Percentiles rank a stretch among this genome's conserved stretches.
Evolutionary conservation across 2,113 vertebrate species (phyloP).

Genomic region (Dascyllus trimaculatus): DNA sequence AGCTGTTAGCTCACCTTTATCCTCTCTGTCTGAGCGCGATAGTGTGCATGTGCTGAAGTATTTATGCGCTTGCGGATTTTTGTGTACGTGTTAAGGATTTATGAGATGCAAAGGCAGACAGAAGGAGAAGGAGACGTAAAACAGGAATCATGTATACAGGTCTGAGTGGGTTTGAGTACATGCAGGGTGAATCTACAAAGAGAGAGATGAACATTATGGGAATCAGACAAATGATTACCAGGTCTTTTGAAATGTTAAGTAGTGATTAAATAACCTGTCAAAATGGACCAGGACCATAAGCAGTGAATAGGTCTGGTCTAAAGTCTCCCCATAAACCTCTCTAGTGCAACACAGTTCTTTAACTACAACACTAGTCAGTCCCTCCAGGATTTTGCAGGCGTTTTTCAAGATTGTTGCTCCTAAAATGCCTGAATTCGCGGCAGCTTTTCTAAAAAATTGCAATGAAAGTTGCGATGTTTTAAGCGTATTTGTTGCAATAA

Average conservation of each 20-base stretch:
- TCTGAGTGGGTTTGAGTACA: neutral
- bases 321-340: no score
- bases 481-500: no score
- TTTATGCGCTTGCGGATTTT: slow-evolving; percentile 32
- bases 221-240: neutral
- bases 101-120: slow-evolving; percentile 6
- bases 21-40: slow-evolving; percentile 10
- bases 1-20: slow-evolving; percentile 63
- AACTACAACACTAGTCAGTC: neutral
- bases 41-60: slow-evolving; percentile 12
- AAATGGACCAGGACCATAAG: no score
- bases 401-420: no score
- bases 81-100: slow-evolving; percentile 36
- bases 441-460: no score
- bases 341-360: neutral
- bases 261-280: slow-evolving; percentile 12
- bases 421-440: no score
- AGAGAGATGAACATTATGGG: neutral
- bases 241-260: neutral
- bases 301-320: no score
- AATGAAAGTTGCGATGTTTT: no score
- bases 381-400: no score
- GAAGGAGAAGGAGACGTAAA: slow-evolving; percentile 29
- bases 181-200: neutral
- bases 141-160: slow-evolving; percentile 18